Evolutionary conservation across 2,888 invertebrate genomes (phyloP).

Genomic region (Drosophila meridionalis): DNA sequence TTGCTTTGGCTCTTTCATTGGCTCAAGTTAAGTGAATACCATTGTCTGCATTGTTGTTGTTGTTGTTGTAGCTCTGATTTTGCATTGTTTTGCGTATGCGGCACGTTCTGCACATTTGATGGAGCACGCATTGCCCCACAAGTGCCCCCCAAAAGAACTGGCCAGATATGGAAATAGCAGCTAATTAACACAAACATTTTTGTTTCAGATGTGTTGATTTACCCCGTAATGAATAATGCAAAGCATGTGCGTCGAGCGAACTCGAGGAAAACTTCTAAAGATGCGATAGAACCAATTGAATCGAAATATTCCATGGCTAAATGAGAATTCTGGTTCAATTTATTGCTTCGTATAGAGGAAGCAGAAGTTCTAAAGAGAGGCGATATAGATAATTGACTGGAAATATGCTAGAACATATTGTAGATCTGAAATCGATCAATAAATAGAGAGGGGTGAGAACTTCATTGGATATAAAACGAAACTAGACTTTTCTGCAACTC

Average conservation of each 20-base stretch:
- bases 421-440: background rate
- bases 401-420: background rate
- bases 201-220: background rate
- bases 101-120: slow-evolving; percentile 74
- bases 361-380: background rate
- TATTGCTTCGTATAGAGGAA: background rate
- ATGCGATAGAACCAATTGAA: background rate
- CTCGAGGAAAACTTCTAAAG: background rate
- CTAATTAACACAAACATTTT: slow-evolving; percentile 8
- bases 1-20: slow-evolving; percentile 19
- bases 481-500: background rate
- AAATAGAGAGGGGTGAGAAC: background rate
- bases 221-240: background rate
- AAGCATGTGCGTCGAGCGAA: background rate
- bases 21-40: slow-evolving; percentile 20
- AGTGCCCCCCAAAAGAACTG: slow-evolving; percentile 14
- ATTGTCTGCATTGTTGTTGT: slow-evolving; percentile 19
- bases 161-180: slow-evolving; percentile 16
- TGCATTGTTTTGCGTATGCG: slow-evolving; percentile 67
- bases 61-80: slow-evolving; percentile 31
- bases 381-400: background rate
- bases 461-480: background rate
- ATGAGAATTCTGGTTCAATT: background rate
- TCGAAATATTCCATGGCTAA: background rate
- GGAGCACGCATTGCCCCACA: slow-evolving; percentile 55